Evolutionary conservation across 2,888 invertebrate genomes (phyloP).

Genomic region (Erannis defoliaria): DNA sequence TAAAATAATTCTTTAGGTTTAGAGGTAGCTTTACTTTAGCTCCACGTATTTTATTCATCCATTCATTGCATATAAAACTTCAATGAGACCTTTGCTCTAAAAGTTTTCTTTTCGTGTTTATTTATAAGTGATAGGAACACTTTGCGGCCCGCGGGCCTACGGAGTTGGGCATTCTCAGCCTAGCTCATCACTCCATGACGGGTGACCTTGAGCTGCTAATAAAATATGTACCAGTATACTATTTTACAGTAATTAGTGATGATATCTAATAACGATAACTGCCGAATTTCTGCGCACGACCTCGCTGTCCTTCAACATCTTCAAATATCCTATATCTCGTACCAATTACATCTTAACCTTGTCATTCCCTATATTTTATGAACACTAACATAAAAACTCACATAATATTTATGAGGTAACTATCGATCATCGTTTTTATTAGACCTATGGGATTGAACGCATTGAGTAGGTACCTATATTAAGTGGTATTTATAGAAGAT

Average conservation of each 20-base stretch:
- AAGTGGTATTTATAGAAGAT: too few species aligned
- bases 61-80: too few species aligned
- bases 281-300: conserved; percentile 66
- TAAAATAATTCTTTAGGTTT: too few species aligned
- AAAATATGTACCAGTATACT: conserved; percentile 41
- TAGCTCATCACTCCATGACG: conserved; percentile 20
- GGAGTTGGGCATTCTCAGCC: neutral
- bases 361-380: conserved; percentile 53
- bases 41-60: too few species aligned
- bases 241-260: conserved; percentile 46
- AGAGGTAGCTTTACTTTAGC: too few species aligned
- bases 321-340: conserved; percentile 21
- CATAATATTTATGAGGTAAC: conserved; percentile 45
- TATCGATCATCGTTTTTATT: conserved; percentile 48
- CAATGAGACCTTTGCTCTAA: too few species aligned
- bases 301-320: conserved; percentile 59
- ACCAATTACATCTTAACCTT: conserved; percentile 57
- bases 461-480: conserved; percentile 4
- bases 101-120: too few species aligned
- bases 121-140: neutral
- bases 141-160: neutral
- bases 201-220: conserved; percentile 51
- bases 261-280: conserved; percentile 52
- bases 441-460: conserved; percentile 28
- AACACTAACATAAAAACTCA: conserved; percentile 48